phyloP scores from a whole-genome alignment of 30 jellyfish, hydroid and myxozoan genomes.

The Pelagia noctiluca region DNA sequence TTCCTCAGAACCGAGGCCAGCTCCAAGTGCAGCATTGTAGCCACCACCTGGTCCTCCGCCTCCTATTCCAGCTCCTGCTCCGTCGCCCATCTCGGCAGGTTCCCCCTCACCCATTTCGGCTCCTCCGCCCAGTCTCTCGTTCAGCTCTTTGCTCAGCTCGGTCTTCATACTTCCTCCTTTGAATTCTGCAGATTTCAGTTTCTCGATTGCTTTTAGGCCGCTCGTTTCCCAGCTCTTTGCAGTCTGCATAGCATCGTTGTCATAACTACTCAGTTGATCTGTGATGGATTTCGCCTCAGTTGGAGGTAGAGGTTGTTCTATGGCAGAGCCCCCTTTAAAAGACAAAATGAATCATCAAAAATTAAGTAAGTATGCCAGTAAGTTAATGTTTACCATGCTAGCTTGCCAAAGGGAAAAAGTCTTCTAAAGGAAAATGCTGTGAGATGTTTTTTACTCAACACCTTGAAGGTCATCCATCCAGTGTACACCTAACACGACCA shows the following conservation, averaged over 20 bases:
- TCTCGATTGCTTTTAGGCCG: constrained; percentile 73
- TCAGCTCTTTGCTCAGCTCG: constrained; percentile 70
- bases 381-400: too few relatives aligned
- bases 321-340: constrained; percentile 82
- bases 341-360: background rate
- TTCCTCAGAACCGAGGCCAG: background rate
- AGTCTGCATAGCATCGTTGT: constrained; percentile 65
- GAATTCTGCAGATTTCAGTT: constrained; percentile 65
- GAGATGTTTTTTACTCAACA: too few relatives aligned
- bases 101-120: constrained; percentile 19
- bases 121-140: constrained; percentile 60
- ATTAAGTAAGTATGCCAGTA: background rate
- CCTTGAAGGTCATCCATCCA: too few relatives aligned
- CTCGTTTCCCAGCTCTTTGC: constrained; percentile 80
- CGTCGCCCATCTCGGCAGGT: constrained; percentile 48
- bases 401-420: too few relatives aligned
- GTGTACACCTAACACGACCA: too few relatives aligned
- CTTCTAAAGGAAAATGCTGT: too few relatives aligned
- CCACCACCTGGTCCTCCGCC: constrained; percentile 25
- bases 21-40: constrained; percentile 17
- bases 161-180: constrained; percentile 61
- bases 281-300: constrained; percentile 70
- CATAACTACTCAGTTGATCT: constrained; percentile 74
- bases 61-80: constrained; percentile 26
- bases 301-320: constrained; percentile 90